Evolutionary conservation across 2,888 invertebrate genomes (phyloP), one percentile per base, ranked within the genome.

Genomic region (Oxyscelio sp.): DNA sequence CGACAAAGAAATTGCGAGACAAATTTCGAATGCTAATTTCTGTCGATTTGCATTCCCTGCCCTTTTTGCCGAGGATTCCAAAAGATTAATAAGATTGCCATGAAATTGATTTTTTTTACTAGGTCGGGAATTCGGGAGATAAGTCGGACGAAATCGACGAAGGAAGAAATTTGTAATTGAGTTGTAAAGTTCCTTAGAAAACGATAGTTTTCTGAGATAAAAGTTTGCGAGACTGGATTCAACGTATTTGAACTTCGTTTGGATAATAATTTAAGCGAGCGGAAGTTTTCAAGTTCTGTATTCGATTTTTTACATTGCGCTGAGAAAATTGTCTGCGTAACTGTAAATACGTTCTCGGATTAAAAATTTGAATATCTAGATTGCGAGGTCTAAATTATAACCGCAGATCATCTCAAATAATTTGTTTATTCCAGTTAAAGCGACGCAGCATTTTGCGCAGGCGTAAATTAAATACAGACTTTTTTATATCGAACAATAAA

Each of bases 231-330:
- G 31, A 31, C 17, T 24, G 40, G 54, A 54, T 68, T 43, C 22
- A 43, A 38, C 31, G 15, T n/a, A 52, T 24, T 68, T 54, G 54
- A 54, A 68, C 68, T 68, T 68, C 54, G 54, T 40, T 38, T 17
- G 54, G 54, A 22, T 27, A 17, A 13, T 40, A 68, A 68, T 68
- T 54, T 54, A 54, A 68, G 54, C 54, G 54, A 68, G 54, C 40
- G 68, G 54, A 54, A 22, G 43, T 68, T 54, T 40, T 54, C 27
- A 6, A 27, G 27, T 27, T 27, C 4, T 27, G 6, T 3, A 27
- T 27, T 27, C 27, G 27, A 27, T 27, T 27, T 27, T 6, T 54
- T 21, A 19, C 13, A 17, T 66, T 38, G 22, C 31, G 50, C 13
- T 17, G 50, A 5, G 9, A 0, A 2, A 66, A 66, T 63, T 15